A percentile compares a stretch with the other conserved stretches of the same genome.
phyloP scores from a whole-genome alignment of 2,888 invertebrate species.

The Microchrysa polita region DNA sequence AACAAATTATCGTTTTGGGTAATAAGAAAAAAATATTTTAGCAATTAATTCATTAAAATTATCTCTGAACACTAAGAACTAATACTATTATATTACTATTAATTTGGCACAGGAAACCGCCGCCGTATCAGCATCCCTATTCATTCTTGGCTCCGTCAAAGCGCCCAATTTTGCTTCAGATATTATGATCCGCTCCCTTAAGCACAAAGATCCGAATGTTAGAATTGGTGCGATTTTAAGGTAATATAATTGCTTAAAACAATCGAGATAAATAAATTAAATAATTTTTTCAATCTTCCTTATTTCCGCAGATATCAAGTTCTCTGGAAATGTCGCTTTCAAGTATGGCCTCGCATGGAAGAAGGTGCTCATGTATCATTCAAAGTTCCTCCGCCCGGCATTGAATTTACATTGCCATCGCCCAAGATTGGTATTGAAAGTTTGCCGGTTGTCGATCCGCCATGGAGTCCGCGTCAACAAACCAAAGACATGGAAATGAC shows the following conservation, averaged over 20 bases:
- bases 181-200: constrained; percentile 87
- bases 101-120: constrained; percentile 78
- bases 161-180: constrained; percentile 89
- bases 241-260: no score
- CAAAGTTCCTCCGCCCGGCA: constrained; percentile 98
- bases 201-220: constrained; percentile 82
- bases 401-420: constrained; percentile 98
- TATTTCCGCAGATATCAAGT: constrained; percentile 79
- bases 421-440: constrained; percentile 98
- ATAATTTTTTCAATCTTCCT: no score
- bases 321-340: constrained; percentile 95
- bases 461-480: constrained; percentile 98
- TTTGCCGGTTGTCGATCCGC: constrained; percentile 95
- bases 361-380: constrained; percentile 95
- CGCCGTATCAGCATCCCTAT: constrained; percentile 86
- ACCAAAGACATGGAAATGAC: constrained; percentile 99
- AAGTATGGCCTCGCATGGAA: constrained; percentile 99
- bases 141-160: constrained; percentile 92
- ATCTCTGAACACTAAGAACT: no score
- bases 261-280: no score
- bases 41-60: no score
- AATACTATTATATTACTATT: no score
- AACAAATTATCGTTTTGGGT: no score
- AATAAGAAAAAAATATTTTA: no score
- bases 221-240: constrained; percentile 85